Evolutionary conservation across 2,888 invertebrate species (phyloP).

Genomic region (Apeira syringaria): DNA sequence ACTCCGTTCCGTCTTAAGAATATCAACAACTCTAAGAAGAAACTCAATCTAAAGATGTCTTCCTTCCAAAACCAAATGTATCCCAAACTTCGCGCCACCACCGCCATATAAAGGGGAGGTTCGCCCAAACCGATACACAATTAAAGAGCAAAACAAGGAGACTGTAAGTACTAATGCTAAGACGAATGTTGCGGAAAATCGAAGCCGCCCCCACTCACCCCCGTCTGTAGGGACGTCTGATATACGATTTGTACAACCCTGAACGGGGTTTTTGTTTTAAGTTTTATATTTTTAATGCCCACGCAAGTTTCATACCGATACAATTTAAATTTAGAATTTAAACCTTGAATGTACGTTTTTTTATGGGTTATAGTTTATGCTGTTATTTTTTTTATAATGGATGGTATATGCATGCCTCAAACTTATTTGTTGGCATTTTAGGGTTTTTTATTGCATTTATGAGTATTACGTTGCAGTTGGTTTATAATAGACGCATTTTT

Average conservation of each 20-base stretch:
- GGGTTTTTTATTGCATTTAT: neutral
- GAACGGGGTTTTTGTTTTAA: slow-evolving; percentile 52
- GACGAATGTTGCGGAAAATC: slow-evolving; percentile 84
- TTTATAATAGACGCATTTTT: slow-evolving; percentile 1
- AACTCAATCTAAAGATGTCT: slow-evolving; percentile 8
- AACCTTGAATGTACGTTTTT: slow-evolving; percentile 6
- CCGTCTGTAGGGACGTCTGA: slow-evolving; percentile 71
- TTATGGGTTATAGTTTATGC: neutral
- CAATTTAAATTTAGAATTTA: slow-evolving; percentile 10
- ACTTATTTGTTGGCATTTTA: neutral
- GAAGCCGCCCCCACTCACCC: slow-evolving; percentile 55
- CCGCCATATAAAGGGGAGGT: slow-evolving; percentile 36
- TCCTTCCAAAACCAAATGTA: slow-evolving; percentile 23
- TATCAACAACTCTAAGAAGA: neutral
- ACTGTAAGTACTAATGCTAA: slow-evolving; percentile 77
- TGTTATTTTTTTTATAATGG: too few species aligned
- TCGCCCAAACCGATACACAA: slow-evolving; percentile 74
- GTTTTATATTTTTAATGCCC: slow-evolving; percentile 47
- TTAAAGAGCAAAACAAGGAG: slow-evolving; percentile 78
- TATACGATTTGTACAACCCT: slow-evolving; percentile 64
- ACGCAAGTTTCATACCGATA: slow-evolving; percentile 32
- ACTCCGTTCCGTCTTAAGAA: neutral
- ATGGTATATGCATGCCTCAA: too few species aligned
- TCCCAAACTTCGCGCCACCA: slow-evolving; percentile 20
- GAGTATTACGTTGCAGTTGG: neutral